Conservation (phyloP, 2,113 vertebrate genomes). For the Cochlearius cochlearius region DNA sequence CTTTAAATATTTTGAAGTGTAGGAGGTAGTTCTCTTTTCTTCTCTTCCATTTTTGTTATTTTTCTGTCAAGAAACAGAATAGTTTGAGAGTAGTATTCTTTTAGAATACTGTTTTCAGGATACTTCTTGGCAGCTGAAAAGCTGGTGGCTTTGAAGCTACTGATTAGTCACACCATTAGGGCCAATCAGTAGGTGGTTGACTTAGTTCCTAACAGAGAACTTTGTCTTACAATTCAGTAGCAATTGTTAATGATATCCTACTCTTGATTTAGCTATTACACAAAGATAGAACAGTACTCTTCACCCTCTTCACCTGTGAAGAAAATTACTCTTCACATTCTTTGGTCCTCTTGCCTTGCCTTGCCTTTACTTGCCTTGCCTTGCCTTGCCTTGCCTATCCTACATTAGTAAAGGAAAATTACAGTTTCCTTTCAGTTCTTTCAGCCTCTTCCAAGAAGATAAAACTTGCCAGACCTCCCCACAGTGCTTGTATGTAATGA, state of each 20-base stretch:
- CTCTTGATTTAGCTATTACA: not conserved
- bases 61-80: not conserved
- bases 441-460: not conserved
- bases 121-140: not conserved
- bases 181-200: not conserved
- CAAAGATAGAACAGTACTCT: not conserved
- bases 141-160: not conserved
- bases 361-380: not conserved
- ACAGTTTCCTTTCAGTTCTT: not conserved
- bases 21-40: not conserved
- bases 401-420: not conserved
- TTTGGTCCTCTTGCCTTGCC: not conserved
- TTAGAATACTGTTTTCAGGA: not conserved
- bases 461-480: constrained; percentile 33
- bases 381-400: not conserved
- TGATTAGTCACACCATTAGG: not conserved
- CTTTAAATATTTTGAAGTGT: not conserved
- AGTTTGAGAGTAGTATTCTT: not conserved
- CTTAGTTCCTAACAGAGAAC: not conserved
- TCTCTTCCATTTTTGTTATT: not conserved
- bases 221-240: not conserved
- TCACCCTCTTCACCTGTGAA: not conserved
- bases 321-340: not conserved
- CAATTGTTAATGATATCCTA: not conserved
- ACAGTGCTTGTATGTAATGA: not conserved